Evolutionary conservation across 2,113 vertebrate species (phyloP).

Genomic region (Nerophis ophidion): DNA sequence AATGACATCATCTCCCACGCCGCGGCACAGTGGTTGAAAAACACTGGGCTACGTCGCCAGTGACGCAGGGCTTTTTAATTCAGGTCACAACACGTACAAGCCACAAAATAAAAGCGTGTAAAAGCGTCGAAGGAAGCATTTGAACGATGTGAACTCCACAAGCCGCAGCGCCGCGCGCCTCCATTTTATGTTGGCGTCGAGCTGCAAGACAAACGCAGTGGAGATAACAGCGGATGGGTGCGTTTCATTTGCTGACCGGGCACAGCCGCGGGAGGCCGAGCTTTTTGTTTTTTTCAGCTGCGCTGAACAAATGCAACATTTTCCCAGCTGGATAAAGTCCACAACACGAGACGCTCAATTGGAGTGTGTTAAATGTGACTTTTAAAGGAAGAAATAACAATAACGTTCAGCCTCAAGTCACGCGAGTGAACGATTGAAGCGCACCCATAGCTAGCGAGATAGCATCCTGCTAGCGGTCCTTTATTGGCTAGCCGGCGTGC

Average conservation of each 20-base stretch:
- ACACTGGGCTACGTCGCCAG: constrained; percentile 21
- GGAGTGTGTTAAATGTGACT: background rate
- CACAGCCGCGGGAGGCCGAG: background rate
- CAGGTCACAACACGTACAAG: background rate
- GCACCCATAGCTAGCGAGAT: constrained; percentile 43
- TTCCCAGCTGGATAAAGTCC: background rate
- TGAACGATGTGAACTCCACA: constrained; percentile 3
- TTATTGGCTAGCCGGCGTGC: constrained; percentile 40
- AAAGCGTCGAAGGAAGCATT: constrained; percentile 17
- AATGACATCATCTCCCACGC: too few relatives aligned
- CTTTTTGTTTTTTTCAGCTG: background rate
- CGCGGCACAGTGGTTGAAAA: too few relatives aligned
- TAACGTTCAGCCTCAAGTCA: background rate
- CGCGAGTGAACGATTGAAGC: background rate
- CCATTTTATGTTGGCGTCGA: constrained; percentile 58
- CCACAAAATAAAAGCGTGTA: background rate
- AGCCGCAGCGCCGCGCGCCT: constrained; percentile 47
- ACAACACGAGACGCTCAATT: background rate
- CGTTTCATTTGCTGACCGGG: constrained; percentile 21
- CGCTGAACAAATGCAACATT: background rate
- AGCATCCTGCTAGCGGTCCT: constrained; percentile 46
- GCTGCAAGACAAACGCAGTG: constrained; percentile 58
- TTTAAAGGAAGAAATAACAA: too few relatives aligned
- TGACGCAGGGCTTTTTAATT: constrained; percentile 57
- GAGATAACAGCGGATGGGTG: constrained; percentile 33